phyloP scores from a whole-genome alignment of 2,888 invertebrate species.

The Pegoplata infirma region DNA sequence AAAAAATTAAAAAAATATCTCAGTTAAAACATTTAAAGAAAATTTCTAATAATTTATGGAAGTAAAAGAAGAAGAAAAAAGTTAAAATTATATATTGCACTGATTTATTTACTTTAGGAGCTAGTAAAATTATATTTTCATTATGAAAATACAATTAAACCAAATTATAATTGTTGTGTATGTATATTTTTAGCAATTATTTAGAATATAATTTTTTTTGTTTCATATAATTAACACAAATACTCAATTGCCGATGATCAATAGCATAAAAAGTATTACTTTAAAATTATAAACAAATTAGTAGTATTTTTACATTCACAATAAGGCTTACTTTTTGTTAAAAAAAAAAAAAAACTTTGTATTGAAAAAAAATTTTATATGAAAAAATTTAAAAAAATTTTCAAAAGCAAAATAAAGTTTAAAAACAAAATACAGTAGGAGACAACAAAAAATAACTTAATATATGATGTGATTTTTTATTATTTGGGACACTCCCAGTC shows the following conservation, averaged over 20 bases:
- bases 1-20: slow-evolving; percentile 9
- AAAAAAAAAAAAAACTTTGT: background rate
- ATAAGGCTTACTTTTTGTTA: background rate
- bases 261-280: background rate
- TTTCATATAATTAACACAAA: background rate
- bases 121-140: slow-evolving; percentile 32
- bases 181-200: slow-evolving; percentile 4
- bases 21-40: slow-evolving; percentile 21
- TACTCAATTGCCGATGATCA: background rate
- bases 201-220: background rate
- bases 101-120: slow-evolving; percentile 60
- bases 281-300: background rate
- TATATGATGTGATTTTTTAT: too few relatives aligned
- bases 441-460: background rate
- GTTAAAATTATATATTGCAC: slow-evolving; percentile 63
- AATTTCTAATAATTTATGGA: slow-evolving; percentile 7
- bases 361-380: too few relatives aligned
- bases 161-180: background rate
- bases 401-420: background rate
- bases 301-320: background rate
- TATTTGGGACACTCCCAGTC: too few relatives aligned
- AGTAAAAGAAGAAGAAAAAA: slow-evolving; percentile 18
- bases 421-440: background rate
- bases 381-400: background rate
- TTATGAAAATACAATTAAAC: slow-evolving; percentile 21